Evolutionary conservation across 2,797 vertebrate species (phyloP).

Genomic region (Petrocephalus sullivani): DNA sequence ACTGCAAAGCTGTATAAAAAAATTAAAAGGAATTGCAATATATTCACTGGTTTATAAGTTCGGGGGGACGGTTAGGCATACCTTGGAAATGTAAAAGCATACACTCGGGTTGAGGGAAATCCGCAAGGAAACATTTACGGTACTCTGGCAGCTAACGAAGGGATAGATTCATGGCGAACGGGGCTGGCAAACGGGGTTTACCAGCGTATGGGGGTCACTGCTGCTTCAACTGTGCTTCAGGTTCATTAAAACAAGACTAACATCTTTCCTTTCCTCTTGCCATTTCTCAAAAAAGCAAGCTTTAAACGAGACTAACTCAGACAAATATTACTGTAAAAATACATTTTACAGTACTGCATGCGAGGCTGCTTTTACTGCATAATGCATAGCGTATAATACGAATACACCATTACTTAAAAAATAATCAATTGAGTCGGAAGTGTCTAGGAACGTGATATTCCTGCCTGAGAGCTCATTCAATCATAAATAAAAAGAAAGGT

Average conservation of each 20-base stretch:
- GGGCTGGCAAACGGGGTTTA: background rate
- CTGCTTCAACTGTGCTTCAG: slow-evolving; percentile 14
- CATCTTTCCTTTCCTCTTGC: background rate
- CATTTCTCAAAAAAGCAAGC: slow-evolving; percentile 13
- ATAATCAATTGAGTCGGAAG: background rate
- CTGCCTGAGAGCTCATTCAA: background rate
- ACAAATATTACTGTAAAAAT: background rate
- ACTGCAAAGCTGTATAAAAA: slow-evolving; percentile 22
- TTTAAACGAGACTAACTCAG: slow-evolving; percentile 11
- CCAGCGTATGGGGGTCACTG: background rate
- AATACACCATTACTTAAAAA: background rate
- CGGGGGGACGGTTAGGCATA: background rate
- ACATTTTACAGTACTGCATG: background rate
- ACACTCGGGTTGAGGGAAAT: background rate
- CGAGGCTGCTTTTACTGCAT: background rate
- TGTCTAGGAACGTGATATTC: background rate
- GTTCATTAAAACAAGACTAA: background rate
- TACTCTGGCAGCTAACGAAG: slow-evolving; percentile 19
- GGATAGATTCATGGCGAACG: background rate
- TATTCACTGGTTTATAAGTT: background rate
- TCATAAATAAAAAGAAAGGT: background rate
- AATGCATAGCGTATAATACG: background rate
- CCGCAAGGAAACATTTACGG: background rate
- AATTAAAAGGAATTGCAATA: background rate
- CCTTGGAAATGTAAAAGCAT: background rate